Evolutionary conservation across 2,797 vertebrate species (phyloP).

Genomic region (Moxostoma hubbsi): DNA sequence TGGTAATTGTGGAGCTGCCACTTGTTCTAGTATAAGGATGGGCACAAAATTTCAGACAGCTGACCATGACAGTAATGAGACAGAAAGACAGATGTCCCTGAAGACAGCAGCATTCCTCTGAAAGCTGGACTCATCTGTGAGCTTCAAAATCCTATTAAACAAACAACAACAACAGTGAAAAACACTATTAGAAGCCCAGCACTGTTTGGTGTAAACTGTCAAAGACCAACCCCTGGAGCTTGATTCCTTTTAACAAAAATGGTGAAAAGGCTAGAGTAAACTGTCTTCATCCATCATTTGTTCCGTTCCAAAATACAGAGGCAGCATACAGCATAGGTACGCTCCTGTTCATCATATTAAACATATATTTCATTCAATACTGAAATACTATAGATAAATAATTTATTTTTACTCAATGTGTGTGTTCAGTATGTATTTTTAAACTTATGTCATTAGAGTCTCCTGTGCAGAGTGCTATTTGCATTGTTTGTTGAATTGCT

Average conservation of each 20-base stretch:
- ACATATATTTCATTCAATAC: no score
- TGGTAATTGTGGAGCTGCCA: constrained; percentile 16
- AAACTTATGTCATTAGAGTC: not conserved
- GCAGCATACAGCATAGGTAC: no score
- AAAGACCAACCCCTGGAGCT: not conserved
- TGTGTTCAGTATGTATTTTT: not conserved
- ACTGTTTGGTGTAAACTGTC: no score
- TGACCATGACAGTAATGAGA: not conserved
- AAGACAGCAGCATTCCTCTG: constrained; percentile 59
- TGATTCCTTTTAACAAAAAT: not conserved
- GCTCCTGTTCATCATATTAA: no score
- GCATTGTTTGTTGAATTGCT: no score
- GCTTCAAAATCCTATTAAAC: constrained; percentile 44
- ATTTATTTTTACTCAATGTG: no score
- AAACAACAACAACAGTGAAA: constrained; percentile 41
- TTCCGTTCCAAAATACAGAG: no score
- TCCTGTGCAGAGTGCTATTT: no score
- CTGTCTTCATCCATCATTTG: not conserved
- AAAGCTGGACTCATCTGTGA: constrained; percentile 44
- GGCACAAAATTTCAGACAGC: not conserved
- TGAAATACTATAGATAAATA: no score
- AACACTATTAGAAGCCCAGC: not conserved
- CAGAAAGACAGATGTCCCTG: constrained; percentile 39
- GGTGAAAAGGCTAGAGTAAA: not conserved
- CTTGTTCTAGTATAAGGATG: constrained; percentile 9